Evolutionary conservation across 2,113 vertebrate species (phyloP).

Genomic region (Zapus hudsonius): DNA sequence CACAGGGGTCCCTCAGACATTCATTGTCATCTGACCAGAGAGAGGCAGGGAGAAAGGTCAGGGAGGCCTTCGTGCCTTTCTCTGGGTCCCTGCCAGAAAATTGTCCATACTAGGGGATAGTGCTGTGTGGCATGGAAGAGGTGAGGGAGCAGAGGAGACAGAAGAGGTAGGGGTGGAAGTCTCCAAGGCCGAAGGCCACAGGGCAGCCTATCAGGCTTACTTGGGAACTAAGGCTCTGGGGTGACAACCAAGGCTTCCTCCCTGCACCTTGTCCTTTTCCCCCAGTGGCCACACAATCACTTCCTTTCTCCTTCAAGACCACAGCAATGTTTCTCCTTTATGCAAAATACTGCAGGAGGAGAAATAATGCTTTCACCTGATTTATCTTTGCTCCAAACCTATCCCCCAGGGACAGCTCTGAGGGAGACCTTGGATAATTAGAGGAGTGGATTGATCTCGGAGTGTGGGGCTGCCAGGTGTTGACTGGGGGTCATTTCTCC

Average conservation of each 20-base stretch:
- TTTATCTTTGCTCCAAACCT: not conserved
- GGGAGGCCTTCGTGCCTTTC: not conserved
- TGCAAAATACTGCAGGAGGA: not conserved
- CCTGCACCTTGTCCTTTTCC: not conserved
- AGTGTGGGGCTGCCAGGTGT: not conserved
- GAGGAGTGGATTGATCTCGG: not conserved
- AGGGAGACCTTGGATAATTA: not conserved
- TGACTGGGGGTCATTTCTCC: not conserved
- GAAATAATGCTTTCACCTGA: not conserved
- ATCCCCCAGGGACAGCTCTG: not conserved
- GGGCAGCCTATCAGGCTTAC: not conserved
- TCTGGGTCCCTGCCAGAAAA: not conserved
- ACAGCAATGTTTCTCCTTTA: not conserved
- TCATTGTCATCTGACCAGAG: constrained; percentile 90
- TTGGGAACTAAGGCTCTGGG: not conserved
- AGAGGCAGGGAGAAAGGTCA: not conserved
- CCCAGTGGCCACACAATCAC: not conserved
- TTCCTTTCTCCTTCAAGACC: not conserved
- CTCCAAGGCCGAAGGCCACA: not conserved
- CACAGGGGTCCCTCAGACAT: constrained; percentile 91
- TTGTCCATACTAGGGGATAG: not conserved
- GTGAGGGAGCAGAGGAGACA: not conserved
- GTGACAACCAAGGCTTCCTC: not conserved
- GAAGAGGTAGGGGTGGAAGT: not conserved
- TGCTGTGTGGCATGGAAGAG: not conserved